Percentiles rank a stretch among this genome's conserved stretches.
These are phyloP conservation scores for Sceloporus undulatus DNA, from an alignment of 2,113 vertebrate species.

Conservation along the genomic window DNA sequence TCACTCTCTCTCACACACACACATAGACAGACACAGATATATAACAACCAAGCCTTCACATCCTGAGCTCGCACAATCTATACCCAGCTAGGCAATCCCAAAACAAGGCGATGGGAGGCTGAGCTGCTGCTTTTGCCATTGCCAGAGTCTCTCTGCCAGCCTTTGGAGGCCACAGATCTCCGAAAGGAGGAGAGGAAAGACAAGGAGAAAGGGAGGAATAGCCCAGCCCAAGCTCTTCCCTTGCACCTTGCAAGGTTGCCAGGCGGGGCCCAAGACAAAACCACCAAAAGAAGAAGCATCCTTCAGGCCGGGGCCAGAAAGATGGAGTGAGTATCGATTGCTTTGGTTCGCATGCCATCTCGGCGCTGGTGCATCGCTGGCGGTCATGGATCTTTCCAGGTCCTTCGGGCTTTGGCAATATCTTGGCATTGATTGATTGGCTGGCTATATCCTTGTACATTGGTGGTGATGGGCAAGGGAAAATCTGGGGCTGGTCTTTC, in stretches of 20 bases:
- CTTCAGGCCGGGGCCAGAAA: too few relatives aligned
- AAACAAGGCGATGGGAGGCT: background rate
- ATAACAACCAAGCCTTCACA: background rate
- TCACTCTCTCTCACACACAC: background rate
- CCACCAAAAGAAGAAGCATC: background rate
- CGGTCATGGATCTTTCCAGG: too few relatives aligned
- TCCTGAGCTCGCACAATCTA: background rate
- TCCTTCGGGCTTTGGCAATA: too few relatives aligned
- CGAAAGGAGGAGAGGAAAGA: background rate
- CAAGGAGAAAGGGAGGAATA: background rate
- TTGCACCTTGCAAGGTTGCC: background rate
- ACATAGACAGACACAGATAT: background rate
- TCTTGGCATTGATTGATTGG: too few relatives aligned
- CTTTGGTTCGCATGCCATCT: too few relatives aligned
- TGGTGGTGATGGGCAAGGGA: too few relatives aligned
- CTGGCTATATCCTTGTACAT: too few relatives aligned
- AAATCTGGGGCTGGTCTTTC: too few relatives aligned
- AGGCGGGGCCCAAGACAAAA: background rate
- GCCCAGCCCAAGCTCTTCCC: background rate
- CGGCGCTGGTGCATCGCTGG: too few relatives aligned
- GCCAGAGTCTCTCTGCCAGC: background rate
- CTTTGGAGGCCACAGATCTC: background rate
- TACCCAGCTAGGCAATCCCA: background rate
- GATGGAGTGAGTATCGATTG: background rate
- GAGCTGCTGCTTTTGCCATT: background rate